Evolutionary conservation across 2,113 vertebrate genomes (phyloP), one percentile per base, ranked within the genome.

Genomic region (Noctilio leporinus): DNA sequence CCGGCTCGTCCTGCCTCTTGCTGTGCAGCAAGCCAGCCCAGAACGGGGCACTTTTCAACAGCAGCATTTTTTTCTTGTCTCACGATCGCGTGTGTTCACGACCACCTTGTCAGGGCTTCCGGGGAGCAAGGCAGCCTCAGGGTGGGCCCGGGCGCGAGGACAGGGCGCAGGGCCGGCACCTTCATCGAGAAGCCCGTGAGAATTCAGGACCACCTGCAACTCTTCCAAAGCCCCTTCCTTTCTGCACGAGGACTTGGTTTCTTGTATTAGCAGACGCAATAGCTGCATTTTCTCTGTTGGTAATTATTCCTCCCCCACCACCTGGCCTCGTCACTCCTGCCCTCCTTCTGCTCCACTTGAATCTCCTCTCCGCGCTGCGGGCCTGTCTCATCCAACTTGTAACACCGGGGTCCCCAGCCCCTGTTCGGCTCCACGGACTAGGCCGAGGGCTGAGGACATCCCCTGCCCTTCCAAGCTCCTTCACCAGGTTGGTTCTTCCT

Each of bases 181-280:
- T 76, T 38, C 43, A 14, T 1, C 3, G 19, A 17, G 40, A 72
- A 14, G n/a, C 10, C 6, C 12, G 0, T 45, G 7, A 70, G 6
- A 19, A 10, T 55, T 47, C 45, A 5, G 3, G 59, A 3, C 33
- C 24, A 4, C 5, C 11, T 69, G 14, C 22, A 10, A 0, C 33
- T 24, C 30, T 55, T 45, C 38, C 20, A 30, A 1, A 20, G 8
- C 20, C 14, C 20, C 69, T 64, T 53, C 12, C 69, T 55, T 43
- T 53, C 15, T 16, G 11, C 17, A 28, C 30, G 19, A n/a, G 67
- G 84, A 22, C 2, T 0, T 6, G 3, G 28, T 33, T 1, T 40
- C 55, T n/a, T n/a, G 6, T 5, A 7, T 17, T 1, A 33, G n/a
- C 1, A 1, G 30, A 30, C n/a, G 7, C 0, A 12, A 19, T 8